These are phyloP conservation scores for Drosophila bifasciata DNA, from an alignment of 1,140 invertebrate species.

Conservation along the genomic window DNA sequence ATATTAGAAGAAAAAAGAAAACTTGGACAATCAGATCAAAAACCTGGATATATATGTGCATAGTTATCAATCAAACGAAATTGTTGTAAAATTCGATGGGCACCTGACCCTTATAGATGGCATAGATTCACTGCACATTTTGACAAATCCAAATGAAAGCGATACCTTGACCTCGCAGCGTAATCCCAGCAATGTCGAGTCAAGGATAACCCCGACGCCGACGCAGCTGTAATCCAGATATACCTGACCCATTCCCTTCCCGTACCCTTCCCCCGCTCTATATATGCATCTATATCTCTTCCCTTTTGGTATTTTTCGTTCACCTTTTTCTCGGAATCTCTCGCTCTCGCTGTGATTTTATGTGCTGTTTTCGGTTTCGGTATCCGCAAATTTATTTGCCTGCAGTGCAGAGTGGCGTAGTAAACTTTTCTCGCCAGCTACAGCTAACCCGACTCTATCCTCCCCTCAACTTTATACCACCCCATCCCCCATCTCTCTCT, in stretches of 20 bases:
- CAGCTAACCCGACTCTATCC: slow-evolving; percentile 38
- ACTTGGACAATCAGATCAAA: too few species aligned
- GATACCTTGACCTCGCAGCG: slow-evolving; percentile 15
- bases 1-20: too few species aligned
- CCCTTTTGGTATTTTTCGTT: slow-evolving; percentile 11
- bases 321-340: slow-evolving; percentile 65
- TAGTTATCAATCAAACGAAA: too few species aligned
- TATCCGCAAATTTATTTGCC: slow-evolving; percentile 80
- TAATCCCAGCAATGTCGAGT: slow-evolving; percentile 46
- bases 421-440: slow-evolving; percentile 60
- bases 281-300: neutral
- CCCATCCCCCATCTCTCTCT: neutral
- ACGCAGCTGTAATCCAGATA: slow-evolving; percentile 18
- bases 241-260: too few species aligned
- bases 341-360: slow-evolving; percentile 73
- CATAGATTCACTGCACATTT: too few species aligned
- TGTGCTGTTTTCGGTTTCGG: slow-evolving; percentile 78
- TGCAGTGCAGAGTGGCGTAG: slow-evolving; percentile 70
- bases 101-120: too few species aligned
- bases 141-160: slow-evolving; percentile 7
- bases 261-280: too few species aligned
- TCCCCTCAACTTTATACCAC: slow-evolving; percentile 2
- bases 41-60: too few species aligned
- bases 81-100: too few species aligned
- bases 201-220: slow-evolving; percentile 34